Base-by-base conservation (phyloP, 2,888 invertebrate genomes). In the Oscheius sp. region DNA sequence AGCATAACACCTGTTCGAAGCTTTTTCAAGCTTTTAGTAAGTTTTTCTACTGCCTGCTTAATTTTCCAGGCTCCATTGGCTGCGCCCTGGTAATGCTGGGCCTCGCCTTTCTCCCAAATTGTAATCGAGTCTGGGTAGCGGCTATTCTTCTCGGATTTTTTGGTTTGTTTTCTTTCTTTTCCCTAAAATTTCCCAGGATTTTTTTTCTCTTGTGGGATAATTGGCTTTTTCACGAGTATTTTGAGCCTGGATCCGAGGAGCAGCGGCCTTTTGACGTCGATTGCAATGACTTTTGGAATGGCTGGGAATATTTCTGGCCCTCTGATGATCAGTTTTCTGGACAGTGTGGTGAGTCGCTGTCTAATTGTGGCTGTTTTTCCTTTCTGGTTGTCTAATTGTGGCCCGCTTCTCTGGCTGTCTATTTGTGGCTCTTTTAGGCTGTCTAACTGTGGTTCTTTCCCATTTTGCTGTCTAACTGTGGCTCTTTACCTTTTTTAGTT, bases 191-290 rank as follows among this genome's bases (percentile, higher is more conserved):
- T 35, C 3, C 27, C 43, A 78, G 78, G 77, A 2, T 58, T 76
- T 12, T 75, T 75, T 25, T 77, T 79, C 66, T 79, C 79, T 16
- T 69, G 73, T 16, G 77, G 77, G n/a, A 79, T 80, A 66, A 70
- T 70, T 23, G 80, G 80, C 21, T 80, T 80, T 64, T 79, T 73
- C 71, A 80, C 80, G 18, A 75, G 77, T 25, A 70, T 75, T 18
- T 66, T 80, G 43, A 73, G 71, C 18, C 71, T 80, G 23, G 80
- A 78, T 25, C 80, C 80, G 5, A 23, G 72, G 5, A 75, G 74
- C 61, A 70, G 72, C 3, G 80, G 80, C 13, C 72, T 69, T 7
- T 25, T 77, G 27, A 66, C 69, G 1, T 75, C 75, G 1, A 56
- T 75, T 23, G 69, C 70, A 9, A 71, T 74, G 76, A 72, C 69